Evolutionary conservation across 2,888 invertebrate genomes (phyloP), one percentile per base, ranked within the genome.

Genomic region (Phyllotreta cruciferae): DNA sequence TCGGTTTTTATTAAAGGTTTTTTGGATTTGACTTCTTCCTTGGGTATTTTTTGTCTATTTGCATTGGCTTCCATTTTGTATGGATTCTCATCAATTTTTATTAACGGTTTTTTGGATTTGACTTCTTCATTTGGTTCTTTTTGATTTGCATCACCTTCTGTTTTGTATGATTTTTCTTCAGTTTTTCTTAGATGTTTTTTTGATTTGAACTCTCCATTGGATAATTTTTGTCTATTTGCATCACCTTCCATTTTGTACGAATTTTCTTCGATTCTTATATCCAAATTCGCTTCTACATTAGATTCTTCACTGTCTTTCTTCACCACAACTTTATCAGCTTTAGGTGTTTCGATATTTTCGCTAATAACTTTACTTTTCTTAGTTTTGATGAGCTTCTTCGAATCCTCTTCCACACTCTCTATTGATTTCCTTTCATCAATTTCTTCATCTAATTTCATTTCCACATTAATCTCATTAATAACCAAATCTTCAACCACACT

Each of bases 121-220:
- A n/a, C n/a, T 4, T 24, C 24, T 24, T 24, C 24, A 4, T 24
- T 24, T 24, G 24, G 4, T 1, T 3, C 2, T 24, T 24, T 24
- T 4, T 24, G 24, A 3, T 24, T 24, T 1, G 24, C 4, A 24
- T 24, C 24, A 24, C n/a, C n/a, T n/a, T 14, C 10, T 24, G 3
- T 45, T 13, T 10, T 44, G 35, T 45, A 56, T 37, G 9, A 39
- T 45, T 42, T 9, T 38, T 35, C 47, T 13, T n/a, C 9, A 42
- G 13, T 9, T 52, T 62, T 53, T 64, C 52, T 38, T 65, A 57
- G 11, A 44, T 41, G 41, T 53, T 54, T 24, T 54, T 56, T 24
- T 66, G 57, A 11, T 62, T 52, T 49, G 56, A 63, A 52, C 62
- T 52, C 52, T 67, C 57, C 7, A n/a, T 52, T 52, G 2, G 36